Conservation (phyloP, 2,113 vertebrate species). For the Gymnarchus niloticus region DNA sequence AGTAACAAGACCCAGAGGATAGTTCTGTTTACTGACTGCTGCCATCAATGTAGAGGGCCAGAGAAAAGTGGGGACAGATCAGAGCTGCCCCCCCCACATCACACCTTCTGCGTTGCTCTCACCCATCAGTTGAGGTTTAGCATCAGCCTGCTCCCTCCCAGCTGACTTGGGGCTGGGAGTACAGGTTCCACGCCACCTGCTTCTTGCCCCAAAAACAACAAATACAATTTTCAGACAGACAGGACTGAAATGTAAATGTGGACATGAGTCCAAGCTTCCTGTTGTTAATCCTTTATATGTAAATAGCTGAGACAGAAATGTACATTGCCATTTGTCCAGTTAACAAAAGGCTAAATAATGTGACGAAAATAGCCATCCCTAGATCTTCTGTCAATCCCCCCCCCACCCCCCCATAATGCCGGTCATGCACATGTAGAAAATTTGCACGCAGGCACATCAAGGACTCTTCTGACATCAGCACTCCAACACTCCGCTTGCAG, state of each 20-base stretch:
- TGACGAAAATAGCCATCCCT: neutral
- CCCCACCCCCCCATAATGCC: neutral
- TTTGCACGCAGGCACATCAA: slow-evolving; percentile 18
- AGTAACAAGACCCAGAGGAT: slow-evolving; percentile 79
- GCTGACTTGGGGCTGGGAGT: slow-evolving; percentile 20
- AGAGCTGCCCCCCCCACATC: neutral
- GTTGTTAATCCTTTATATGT: neutral
- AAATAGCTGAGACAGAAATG: neutral
- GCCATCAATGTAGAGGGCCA: slow-evolving; percentile 40
- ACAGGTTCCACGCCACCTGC: slow-evolving; percentile 31
- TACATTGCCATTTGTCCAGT: neutral
- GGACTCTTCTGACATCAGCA: slow-evolving; percentile 20
- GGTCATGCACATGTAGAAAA: neutral
- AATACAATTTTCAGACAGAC: neutral
- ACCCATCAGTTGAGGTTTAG: slow-evolving; percentile 15
- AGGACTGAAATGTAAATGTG: slow-evolving; percentile 8
- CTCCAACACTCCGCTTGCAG: slow-evolving; percentile 15
- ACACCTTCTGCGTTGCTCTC: slow-evolving; percentile 30
- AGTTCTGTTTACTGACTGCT: slow-evolving; percentile 75
- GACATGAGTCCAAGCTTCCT: neutral
- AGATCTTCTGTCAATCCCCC: neutral
- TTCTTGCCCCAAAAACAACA: slow-evolving; percentile 7
- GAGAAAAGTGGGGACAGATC: slow-evolving; percentile 16
- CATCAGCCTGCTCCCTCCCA: slow-evolving; percentile 19
- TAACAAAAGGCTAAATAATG: neutral